A percentile compares a stretch with the other conserved stretches of the same genome.
phyloP scores from a whole-genome alignment of 2,113 vertebrate genomes.

The Albula glossodonta region DNA sequence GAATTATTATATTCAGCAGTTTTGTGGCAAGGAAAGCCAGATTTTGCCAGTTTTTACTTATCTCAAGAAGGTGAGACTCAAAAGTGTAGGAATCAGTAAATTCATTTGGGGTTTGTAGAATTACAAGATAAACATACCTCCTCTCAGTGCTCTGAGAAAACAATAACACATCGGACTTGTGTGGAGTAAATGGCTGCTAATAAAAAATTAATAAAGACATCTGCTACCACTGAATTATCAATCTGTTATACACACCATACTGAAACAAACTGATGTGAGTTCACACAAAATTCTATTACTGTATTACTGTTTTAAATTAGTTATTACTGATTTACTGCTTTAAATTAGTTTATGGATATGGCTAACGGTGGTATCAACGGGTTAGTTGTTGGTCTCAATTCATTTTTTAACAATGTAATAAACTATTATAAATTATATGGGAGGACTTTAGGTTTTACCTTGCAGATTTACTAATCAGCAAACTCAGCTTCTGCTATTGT shows the following conservation, averaged over 20 bases:
- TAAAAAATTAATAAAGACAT: constrained; percentile 75
- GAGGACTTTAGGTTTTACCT: background rate
- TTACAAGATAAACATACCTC: background rate
- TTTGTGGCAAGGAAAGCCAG: too few relatives aligned
- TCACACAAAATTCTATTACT: constrained; percentile 58
- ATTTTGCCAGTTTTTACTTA: too few relatives aligned
- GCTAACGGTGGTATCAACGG: too few relatives aligned
- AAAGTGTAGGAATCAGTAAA: too few relatives aligned
- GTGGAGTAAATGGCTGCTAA: constrained; percentile 55
- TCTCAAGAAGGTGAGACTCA: too few relatives aligned
- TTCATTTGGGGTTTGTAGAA: background rate
- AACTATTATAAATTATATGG: background rate
- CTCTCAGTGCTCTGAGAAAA: constrained; percentile 49
- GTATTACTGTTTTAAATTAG: background rate
- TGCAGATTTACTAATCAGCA: background rate
- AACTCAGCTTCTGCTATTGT: background rate
- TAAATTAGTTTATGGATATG: too few relatives aligned
- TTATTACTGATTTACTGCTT: too few relatives aligned
- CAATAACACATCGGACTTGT: constrained; percentile 51
- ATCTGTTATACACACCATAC: constrained; percentile 72
- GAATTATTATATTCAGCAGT: too few relatives aligned
- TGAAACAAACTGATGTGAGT: constrained; percentile 63
- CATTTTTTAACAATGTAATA: background rate
- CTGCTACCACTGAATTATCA: constrained; percentile 78
- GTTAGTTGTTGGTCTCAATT: too few relatives aligned